Percentiles rank a stretch among this genome's conserved stretches.
Evolutionary conservation across 2,113 vertebrate genomes (phyloP).

Genomic region (Tenebrosternarchus preto): DNA sequence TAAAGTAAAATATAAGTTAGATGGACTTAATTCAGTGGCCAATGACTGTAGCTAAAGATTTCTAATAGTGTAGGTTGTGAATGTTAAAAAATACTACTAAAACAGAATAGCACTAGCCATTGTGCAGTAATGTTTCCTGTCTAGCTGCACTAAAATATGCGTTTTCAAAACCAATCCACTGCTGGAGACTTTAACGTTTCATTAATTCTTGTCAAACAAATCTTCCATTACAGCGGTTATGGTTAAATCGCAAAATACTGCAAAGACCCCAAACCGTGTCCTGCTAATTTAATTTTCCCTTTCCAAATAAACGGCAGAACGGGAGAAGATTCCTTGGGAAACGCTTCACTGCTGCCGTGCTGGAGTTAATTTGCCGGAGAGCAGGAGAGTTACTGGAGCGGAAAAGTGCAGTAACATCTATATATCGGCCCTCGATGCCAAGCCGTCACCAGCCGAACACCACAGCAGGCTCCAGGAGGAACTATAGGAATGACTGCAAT

Average conservation of each 20-base stretch:
- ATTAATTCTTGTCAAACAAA: background rate
- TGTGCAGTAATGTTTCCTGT: background rate
- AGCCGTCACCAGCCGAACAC: background rate
- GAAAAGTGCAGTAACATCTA: constrained; percentile 23
- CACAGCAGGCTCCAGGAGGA: background rate
- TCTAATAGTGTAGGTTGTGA: no score
- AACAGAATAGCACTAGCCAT: no score
- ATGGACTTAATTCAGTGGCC: no score
- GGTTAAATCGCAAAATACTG: background rate
- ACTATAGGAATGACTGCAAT: no score
- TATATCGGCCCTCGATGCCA: background rate
- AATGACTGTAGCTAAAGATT: no score
- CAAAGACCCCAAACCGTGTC: background rate
- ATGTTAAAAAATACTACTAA: background rate
- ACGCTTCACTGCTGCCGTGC: background rate
- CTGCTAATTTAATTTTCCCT: background rate
- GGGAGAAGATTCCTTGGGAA: background rate
- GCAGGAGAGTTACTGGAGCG: constrained; percentile 22
- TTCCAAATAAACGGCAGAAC: background rate
- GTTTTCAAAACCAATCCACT: background rate
- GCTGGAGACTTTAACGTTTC: background rate
- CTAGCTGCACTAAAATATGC: background rate
- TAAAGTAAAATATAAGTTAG: no score
- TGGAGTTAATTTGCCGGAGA: constrained; percentile 37
- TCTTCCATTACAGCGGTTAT: background rate